phyloP scores from a whole-genome alignment of 2,113 vertebrate genomes.

The Eptesicus fuscus region DNA sequence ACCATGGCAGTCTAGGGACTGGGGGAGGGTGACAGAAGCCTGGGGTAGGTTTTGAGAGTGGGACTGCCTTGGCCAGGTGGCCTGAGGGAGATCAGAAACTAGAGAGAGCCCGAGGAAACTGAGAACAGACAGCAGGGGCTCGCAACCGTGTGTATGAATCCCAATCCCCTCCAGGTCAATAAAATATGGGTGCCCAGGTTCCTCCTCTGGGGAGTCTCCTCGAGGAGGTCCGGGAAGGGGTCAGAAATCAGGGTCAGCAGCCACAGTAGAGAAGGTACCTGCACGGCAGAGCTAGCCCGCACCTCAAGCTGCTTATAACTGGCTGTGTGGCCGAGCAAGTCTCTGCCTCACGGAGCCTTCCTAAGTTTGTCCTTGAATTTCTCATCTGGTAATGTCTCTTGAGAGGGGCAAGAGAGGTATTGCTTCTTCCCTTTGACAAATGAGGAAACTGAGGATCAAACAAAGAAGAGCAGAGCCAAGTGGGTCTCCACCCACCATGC shows the following conservation, averaged over 20 bases:
- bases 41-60: not conserved
- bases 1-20: not conserved
- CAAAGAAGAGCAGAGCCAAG: not conserved
- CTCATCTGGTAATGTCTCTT: not conserved
- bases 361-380: not conserved
- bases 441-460: not conserved
- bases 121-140: not conserved
- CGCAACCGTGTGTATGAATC: accelerated
- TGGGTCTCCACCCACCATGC: not conserved
- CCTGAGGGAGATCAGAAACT: not conserved
- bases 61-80: not conserved
- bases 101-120: not conserved
- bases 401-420: not conserved
- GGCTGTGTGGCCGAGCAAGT: not conserved
- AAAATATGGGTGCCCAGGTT: not conserved
- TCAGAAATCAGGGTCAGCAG: not conserved
- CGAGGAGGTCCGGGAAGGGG: not conserved
- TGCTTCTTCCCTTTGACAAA: not conserved
- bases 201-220: not conserved
- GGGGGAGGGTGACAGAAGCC: not conserved
- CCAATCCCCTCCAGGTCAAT: not conserved
- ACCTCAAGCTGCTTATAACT: not conserved
- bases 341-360: not conserved
- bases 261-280: not conserved
- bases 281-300: not conserved